A percentile compares a stretch with the other conserved stretches of the same genome.
phyloP scores from a whole-genome alignment of 2,888 invertebrate genomes.

The Unio pictorum region DNA sequence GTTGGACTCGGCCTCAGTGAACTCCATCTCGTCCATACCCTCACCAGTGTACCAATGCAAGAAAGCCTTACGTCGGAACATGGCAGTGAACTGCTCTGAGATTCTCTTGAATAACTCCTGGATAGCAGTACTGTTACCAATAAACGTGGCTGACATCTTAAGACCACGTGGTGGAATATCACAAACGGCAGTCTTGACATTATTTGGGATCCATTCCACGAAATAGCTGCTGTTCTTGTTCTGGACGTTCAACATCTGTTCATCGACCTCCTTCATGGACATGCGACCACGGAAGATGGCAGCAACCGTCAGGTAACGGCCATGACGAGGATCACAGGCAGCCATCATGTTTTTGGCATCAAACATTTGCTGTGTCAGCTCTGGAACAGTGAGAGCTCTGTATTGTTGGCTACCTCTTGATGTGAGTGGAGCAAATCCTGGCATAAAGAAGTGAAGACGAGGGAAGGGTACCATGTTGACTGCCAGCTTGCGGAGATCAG shows the following conservation, averaged over 20 bases:
- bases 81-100: slow-evolving; percentile 79
- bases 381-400: slow-evolving; percentile 65
- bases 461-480: slow-evolving; percentile 90
- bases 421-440: slow-evolving; percentile 66
- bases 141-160: slow-evolving; percentile 65
- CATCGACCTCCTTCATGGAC: slow-evolving; percentile 75
- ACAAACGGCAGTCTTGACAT: slow-evolving; percentile 63
- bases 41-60: slow-evolving; percentile 98
- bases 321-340: slow-evolving; percentile 93
- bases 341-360: slow-evolving; percentile 99
- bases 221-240: slow-evolving; percentile 68
- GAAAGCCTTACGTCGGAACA: slow-evolving; percentile 97
- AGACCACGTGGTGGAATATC: slow-evolving; percentile 64
- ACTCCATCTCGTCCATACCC: slow-evolving; percentile 94
- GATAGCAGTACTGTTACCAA: slow-evolving; percentile 68
- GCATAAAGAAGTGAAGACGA: slow-evolving; percentile 73
- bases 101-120: slow-evolving; percentile 68
- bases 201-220: slow-evolving; percentile 68
- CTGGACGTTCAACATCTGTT: slow-evolving; percentile 88
- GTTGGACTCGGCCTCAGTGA: slow-evolving; percentile 90
- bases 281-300: slow-evolving; percentile 68
- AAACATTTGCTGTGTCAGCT: slow-evolving; percentile 80
- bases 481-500: slow-evolving; percentile 53
- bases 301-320: slow-evolving; percentile 75
- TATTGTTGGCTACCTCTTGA: slow-evolving; percentile 66